These are phyloP conservation scores for Cheilosia vernalis DNA, from an alignment of 2,888 invertebrate species.

Conservation along the genomic window DNA sequence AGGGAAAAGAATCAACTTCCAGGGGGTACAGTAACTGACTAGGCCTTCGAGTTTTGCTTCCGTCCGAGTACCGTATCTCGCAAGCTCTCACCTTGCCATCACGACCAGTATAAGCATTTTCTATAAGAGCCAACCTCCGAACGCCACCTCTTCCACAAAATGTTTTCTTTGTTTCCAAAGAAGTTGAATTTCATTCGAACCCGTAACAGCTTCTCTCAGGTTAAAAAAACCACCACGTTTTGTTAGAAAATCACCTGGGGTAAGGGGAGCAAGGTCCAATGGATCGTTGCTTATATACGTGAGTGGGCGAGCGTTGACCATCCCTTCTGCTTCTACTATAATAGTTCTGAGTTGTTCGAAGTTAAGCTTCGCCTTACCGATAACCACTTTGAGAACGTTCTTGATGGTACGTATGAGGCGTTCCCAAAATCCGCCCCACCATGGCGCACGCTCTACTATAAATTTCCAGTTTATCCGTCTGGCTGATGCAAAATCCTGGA, in stretches of 20 bases:
- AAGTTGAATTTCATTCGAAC: neutral
- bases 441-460: no score
- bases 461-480: constrained; percentile 9
- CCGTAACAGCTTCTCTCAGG: neutral
- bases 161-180: constrained; percentile 13
- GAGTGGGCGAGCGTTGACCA: constrained; percentile 27
- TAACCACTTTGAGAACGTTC: no score
- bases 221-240: no score
- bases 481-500: constrained; percentile 4
- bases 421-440: no score
- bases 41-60: constrained; percentile 19
- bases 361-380: neutral
- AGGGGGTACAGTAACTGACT: constrained; percentile 49
- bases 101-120: constrained; percentile 37
- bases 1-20: neutral
- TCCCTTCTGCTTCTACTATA: constrained; percentile 24
- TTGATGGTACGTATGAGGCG: no score
- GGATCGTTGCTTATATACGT: constrained; percentile 25
- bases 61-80: constrained; percentile 17
- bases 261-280: constrained; percentile 2
- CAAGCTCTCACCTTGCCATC: constrained; percentile 47
- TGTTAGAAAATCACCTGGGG: neutral
- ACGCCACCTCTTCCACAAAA: constrained; percentile 10
- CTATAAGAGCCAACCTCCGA: constrained; percentile 26
- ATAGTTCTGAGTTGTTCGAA: constrained; percentile 17